Evolutionary conservation across 2,113 vertebrate genomes (phyloP).

Genomic region (Mus spicilegus): DNA sequence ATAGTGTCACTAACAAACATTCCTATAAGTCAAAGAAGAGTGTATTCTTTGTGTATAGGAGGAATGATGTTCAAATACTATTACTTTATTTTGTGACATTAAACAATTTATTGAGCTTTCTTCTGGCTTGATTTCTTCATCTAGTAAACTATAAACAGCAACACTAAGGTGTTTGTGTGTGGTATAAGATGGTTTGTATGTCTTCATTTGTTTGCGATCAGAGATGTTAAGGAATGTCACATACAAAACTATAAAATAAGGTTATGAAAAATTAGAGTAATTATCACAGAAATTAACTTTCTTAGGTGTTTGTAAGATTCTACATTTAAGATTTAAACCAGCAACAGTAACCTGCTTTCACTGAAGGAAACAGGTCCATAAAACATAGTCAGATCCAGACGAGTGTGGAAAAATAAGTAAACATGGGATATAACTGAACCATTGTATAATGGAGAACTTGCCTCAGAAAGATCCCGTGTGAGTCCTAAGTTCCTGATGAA

Average conservation of each 20-base stretch:
- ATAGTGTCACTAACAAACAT: background rate
- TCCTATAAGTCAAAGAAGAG: background rate
- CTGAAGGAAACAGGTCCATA: slow-evolving; percentile 27
- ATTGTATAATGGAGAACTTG: background rate
- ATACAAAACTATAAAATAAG: background rate
- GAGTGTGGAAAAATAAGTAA: slow-evolving; percentile 13
- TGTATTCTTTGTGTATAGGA: background rate
- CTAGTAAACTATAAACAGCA: background rate
- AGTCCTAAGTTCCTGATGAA: background rate
- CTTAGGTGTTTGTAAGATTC: background rate
- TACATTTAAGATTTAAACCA: slow-evolving; percentile 43
- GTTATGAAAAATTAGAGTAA: background rate
- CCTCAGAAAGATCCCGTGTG: background rate
- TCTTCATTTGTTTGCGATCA: background rate
- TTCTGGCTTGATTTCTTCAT: background rate
- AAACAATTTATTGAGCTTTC: background rate
- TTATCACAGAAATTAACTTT: slow-evolving; percentile 42
- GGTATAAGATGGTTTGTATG: background rate
- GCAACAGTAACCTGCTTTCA: background rate
- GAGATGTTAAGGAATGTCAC: background rate
- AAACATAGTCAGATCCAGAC: slow-evolving; percentile 13
- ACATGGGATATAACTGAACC: background rate
- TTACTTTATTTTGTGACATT: background rate
- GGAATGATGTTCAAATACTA: background rate
- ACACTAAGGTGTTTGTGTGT: background rate